phyloP scores from a whole-genome alignment of 1,140 invertebrate genomes.

The Eupristina koningsbergeri region DNA sequence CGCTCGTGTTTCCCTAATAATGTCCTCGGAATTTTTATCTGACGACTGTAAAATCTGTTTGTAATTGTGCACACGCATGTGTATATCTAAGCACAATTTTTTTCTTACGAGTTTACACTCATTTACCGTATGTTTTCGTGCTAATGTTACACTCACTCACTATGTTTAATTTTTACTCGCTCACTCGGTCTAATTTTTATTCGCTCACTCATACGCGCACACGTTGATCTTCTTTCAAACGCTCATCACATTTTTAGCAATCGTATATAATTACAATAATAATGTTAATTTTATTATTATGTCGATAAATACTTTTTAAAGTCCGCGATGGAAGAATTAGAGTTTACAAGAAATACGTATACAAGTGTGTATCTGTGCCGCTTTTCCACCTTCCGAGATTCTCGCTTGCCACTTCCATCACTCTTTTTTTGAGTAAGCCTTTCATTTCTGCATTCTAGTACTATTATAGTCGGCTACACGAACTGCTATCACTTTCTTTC shows the following conservation, averaged over 20 bases:
- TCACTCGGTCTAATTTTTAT: slow-evolving; percentile 1
- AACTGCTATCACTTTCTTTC: slow-evolving; percentile 53
- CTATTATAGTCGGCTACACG: slow-evolving; percentile 32
- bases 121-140: slow-evolving; percentile 55
- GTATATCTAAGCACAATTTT: slow-evolving; percentile 47
- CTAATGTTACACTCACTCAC: slow-evolving; percentile 43
- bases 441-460: slow-evolving; percentile 6
- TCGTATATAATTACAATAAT: slow-evolving; percentile 74
- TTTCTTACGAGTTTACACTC: slow-evolving; percentile 50
- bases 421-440: slow-evolving; percentile 40
- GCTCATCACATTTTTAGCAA: slow-evolving; percentile 62
- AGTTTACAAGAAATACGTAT: slow-evolving; percentile 75
- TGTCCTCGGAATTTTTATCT: slow-evolving; percentile 52
- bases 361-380: slow-evolving; percentile 68
- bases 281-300: slow-evolving; percentile 73
- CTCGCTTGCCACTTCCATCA: slow-evolving; percentile 24
- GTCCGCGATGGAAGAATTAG: slow-evolving; percentile 74
- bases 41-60: slow-evolving; percentile 43
- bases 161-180: neutral
- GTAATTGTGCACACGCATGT: slow-evolving; percentile 48
- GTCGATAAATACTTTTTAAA: slow-evolving; percentile 73
- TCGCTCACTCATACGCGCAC: slow-evolving; percentile 50
- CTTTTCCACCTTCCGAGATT: slow-evolving; percentile 56
- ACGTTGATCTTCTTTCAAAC: slow-evolving; percentile 13
- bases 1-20: slow-evolving; percentile 55